Percentiles rank a stretch among this genome's conserved stretches.
These are phyloP conservation scores for Lophura nycthemera DNA, from an alignment of 2,113 vertebrate genomes.

Conservation along the genomic window DNA sequence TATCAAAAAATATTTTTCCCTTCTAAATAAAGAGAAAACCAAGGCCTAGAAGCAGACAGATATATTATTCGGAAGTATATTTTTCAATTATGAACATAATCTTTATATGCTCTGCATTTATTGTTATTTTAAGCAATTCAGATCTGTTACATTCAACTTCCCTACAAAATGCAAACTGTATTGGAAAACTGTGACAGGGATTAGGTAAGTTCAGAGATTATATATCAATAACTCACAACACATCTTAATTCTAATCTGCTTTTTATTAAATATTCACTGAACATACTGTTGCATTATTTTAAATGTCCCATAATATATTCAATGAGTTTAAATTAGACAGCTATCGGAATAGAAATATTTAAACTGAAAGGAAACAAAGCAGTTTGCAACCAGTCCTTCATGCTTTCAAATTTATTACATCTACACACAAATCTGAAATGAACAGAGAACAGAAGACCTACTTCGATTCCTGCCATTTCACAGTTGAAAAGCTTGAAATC, in stretches of 20 bases:
- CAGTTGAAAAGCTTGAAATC: neutral
- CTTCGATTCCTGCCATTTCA: neutral
- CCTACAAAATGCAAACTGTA: neutral
- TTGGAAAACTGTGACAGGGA: neutral
- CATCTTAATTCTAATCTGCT: constrained; percentile 5
- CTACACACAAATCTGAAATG: neutral
- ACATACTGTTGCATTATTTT: neutral
- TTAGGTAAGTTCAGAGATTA: neutral
- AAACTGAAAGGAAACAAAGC: neutral
- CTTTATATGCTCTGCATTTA: neutral
- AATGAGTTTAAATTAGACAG: neutral
- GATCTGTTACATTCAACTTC: neutral
- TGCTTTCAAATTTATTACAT: neutral
- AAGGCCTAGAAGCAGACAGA: neutral
- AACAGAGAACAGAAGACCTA: neutral
- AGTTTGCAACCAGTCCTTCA: neutral
- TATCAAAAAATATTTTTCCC: neutral
- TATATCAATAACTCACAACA: neutral
- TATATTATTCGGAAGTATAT: neutral
- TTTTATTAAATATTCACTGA: constrained; percentile 25
- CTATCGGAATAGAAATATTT: neutral
- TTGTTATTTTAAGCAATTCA: neutral
- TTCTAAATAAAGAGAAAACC: neutral
- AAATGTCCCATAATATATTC: neutral
- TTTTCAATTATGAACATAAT: constrained; percentile 2